These are phyloP conservation scores for Mustela lutreola DNA, from an alignment of 2,113 vertebrate genomes.

Conservation along the genomic window DNA sequence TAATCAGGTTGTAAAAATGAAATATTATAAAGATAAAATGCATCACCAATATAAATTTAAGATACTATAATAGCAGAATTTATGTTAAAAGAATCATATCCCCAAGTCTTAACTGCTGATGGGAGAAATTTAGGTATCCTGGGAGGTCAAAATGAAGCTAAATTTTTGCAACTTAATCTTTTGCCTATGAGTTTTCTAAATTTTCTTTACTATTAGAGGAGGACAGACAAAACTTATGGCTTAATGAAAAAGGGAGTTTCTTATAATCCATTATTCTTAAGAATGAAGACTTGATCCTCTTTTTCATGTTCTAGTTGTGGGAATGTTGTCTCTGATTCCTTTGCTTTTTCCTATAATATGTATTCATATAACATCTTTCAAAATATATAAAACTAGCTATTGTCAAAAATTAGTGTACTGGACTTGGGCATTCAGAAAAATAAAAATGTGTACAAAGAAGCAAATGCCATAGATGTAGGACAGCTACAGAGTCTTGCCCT, in stretches of 20 bases:
- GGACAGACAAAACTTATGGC: background rate
- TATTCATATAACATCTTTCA: background rate
- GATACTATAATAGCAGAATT: background rate
- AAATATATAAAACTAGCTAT: background rate
- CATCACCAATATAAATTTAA: background rate
- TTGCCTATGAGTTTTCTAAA: background rate
- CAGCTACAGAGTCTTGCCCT: background rate
- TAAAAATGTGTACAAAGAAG: background rate
- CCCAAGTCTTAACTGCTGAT: background rate
- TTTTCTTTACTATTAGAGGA: background rate
- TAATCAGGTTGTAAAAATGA: background rate
- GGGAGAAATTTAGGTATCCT: background rate
- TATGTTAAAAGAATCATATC: background rate
- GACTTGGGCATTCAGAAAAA: background rate
- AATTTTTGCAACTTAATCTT: background rate
- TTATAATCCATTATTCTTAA: background rate
- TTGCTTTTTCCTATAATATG: background rate
- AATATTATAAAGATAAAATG: background rate
- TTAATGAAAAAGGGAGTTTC: background rate
- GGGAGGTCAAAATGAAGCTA: background rate
- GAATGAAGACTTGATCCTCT: background rate
- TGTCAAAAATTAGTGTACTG: background rate
- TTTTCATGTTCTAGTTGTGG: background rate
- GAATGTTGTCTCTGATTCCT: background rate
- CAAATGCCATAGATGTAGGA: background rate